These are phyloP conservation scores for Lapara coniferarum DNA, from an alignment of 2,888 invertebrate genomes.

Conservation along the genomic window DNA sequence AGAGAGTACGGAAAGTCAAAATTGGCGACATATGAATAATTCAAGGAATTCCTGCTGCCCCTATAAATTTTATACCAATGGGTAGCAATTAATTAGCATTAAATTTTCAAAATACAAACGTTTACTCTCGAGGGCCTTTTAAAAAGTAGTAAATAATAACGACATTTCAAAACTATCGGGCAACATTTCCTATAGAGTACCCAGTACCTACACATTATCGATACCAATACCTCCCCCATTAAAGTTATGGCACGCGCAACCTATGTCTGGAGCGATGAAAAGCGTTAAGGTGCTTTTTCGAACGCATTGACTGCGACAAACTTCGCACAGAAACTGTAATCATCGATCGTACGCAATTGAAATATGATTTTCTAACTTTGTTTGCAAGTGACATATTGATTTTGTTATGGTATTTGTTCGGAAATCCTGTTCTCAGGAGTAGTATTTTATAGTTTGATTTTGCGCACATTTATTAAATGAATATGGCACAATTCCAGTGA, in stretches of 20 bases:
- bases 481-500: too few species aligned
- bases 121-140: background rate
- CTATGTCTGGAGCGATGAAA: conserved; percentile 6
- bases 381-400: too few species aligned
- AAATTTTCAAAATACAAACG: background rate
- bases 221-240: background rate
- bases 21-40: too few species aligned
- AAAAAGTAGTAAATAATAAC: background rate
- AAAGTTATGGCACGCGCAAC: background rate
- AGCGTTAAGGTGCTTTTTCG: background rate
- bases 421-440: too few species aligned
- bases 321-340: background rate
- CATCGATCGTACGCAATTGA: background rate
- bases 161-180: background rate
- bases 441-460: too few species aligned
- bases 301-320: background rate
- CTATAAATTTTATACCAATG: too few species aligned
- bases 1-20: too few species aligned
- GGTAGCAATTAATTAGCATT: too few species aligned
- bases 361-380: too few species aligned
- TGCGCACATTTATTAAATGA: too few species aligned
- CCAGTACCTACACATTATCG: background rate
- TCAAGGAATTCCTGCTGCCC: too few species aligned
- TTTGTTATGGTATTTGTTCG: too few species aligned
- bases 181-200: background rate